Base-by-base conservation (phyloP, 2,888 invertebrate species). In the Pachycephus smyrnensis region DNA sequence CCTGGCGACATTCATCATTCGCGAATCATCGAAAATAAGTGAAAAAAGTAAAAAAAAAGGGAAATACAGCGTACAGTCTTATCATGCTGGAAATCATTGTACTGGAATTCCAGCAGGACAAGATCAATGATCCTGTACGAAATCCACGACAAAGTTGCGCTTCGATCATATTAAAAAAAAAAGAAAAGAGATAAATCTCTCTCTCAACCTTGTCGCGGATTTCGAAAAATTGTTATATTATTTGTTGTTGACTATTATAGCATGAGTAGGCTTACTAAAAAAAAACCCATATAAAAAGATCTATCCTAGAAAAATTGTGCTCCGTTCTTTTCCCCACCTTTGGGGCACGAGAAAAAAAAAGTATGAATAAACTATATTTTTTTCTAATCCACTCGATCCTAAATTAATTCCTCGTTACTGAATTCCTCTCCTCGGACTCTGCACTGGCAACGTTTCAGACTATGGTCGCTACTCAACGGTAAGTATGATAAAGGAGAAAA, bases 191-290 rank as follows among this genome's bases (percentile, higher is more conserved):
- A 80, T 76, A 73, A 83, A 80, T 68, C 40, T 77, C 55, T 68
- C 36, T 77, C 23, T 55, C 55, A 9, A 55, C 81, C 84, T 85
- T 79, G 82, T 79, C 81, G 82, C 76, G 79, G 84, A 85, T 82
- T 83, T 88, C 84, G 86, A 81, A 80, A 82, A 82, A 88, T 89
- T 89, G 90, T 90, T 89, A 85, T 89, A 77, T 86, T 81, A 87
- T 84, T 89, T 90, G 88, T 90, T 90, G 90, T 90, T 90, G 86
- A 89, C 84, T 90, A 88, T 87, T 88, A 84, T 89, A 89, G 87
- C 82, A 84, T 73, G 88, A 80, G 80, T 87, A 89, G 83, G 80
- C 78, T 82, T 84, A 83, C 76, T 75, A 75, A 33, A 77, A 31
- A 40, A 77, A 80, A 37, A 76, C 77, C 55, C 75, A 37, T 68